phyloP scores from a whole-genome alignment of 2,113 vertebrate species.

The Plestiodon gilberti region DNA sequence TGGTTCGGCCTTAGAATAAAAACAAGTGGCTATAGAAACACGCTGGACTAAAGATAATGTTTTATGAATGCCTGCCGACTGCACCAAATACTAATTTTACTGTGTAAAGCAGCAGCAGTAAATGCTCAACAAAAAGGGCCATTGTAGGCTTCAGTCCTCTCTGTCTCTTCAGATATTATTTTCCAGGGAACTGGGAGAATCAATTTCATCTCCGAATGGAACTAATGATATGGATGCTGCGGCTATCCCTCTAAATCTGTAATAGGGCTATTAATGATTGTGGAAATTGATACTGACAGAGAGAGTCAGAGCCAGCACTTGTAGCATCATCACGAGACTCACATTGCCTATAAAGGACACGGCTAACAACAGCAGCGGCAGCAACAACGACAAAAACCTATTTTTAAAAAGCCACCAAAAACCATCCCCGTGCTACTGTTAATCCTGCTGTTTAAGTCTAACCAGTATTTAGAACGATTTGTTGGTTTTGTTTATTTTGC shows the following conservation, averaged over 20 bases:
- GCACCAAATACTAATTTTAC: conserved; percentile 53
- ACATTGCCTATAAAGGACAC: neutral
- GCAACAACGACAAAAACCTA: neutral
- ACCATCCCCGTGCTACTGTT: neutral
- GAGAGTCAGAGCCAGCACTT: conserved; percentile 1
- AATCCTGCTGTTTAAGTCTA: neutral
- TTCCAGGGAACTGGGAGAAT: conserved; percentile 38
- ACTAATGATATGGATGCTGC: conserved; percentile 39
- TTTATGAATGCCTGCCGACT: conserved; percentile 51
- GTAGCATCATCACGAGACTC: conserved; percentile 9
- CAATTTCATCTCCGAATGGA: conserved; percentile 56
- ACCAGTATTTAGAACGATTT: neutral
- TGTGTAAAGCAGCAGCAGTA: conserved; percentile 53
- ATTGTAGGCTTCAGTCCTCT: conserved; percentile 35
- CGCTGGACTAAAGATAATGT: conserved; percentile 46
- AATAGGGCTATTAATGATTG: conserved; percentile 23
- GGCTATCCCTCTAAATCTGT: conserved; percentile 30
- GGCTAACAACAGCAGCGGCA: neutral
- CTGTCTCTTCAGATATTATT: conserved; percentile 55
- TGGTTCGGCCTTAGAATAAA: conserved; percentile 23
- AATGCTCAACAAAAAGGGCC: conserved; percentile 44
- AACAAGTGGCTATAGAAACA: conserved; percentile 55
- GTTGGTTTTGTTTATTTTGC: neutral
- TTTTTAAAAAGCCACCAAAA: neutral
- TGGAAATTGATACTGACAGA: neutral